These are phyloP conservation scores for Bujurquina vittata DNA, from an alignment of 2,113 vertebrate genomes.

Conservation along the genomic window DNA sequence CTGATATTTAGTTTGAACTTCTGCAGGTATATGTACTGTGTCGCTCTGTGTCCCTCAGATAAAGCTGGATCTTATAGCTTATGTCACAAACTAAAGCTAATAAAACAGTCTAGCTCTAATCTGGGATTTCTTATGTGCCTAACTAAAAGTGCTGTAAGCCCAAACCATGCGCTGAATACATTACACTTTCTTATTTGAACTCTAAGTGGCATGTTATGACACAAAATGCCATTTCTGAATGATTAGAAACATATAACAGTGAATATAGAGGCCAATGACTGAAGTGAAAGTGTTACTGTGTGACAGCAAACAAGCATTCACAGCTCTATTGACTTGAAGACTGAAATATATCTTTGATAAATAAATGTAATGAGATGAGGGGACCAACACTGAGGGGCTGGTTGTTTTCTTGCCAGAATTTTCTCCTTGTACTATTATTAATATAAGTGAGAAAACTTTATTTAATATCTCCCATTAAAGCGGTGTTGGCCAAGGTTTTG, in stretches of 20 bases:
- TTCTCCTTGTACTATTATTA: background rate
- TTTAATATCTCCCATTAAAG: background rate
- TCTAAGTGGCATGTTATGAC: slow-evolving; percentile 50
- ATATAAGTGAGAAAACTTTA: slow-evolving; percentile 11
- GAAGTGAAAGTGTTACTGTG: background rate
- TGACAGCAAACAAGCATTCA: background rate
- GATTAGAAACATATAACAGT: slow-evolving; percentile 26
- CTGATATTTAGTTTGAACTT: too few species aligned
- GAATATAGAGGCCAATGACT: slow-evolving; percentile 30
- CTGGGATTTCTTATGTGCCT: background rate
- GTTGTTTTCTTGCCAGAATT: slow-evolving; percentile 19
- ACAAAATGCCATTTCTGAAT: slow-evolving; percentile 3
- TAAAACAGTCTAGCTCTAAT: background rate
- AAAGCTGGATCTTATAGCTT: background rate
- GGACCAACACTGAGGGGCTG: background rate
- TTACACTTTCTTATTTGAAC: background rate
- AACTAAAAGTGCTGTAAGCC: background rate
- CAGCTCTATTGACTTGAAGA: background rate
- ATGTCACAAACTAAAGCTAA: background rate
- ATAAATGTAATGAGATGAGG: slow-evolving; percentile 2
- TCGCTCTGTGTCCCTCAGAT: too few species aligned
- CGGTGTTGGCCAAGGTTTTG: background rate
- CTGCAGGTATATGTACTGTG: too few species aligned
- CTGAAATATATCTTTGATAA: background rate
- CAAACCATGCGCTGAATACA: background rate